Percentiles rank a stretch among this genome's conserved stretches.
These are phyloP conservation scores for Pammene aurita DNA, from an alignment of 2,888 invertebrate species.

Conservation along the genomic window DNA sequence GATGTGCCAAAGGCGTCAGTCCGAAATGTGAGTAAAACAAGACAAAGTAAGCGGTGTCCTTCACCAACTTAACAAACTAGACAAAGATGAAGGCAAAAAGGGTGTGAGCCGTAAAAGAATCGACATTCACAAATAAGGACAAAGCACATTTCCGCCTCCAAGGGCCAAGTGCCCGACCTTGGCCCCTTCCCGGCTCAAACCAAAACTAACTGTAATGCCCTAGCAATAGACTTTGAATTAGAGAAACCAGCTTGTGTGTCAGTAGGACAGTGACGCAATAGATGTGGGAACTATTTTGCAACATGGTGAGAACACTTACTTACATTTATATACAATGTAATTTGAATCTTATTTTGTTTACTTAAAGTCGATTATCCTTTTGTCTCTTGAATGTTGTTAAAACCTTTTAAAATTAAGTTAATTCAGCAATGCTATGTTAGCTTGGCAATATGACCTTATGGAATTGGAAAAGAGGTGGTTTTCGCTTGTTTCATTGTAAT, in stretches of 20 bases:
- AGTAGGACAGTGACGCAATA: conserved; percentile 34
- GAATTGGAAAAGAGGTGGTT: not conserved
- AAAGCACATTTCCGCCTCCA: conserved; percentile 20
- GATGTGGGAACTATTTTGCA: conserved; percentile 29
- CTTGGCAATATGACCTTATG: not conserved
- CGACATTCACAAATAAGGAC: conserved; percentile 24
- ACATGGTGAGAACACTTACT: conserved; percentile 9
- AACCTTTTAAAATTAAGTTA: not conserved
- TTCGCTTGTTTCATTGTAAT: conserved; percentile 19
- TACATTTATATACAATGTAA: not conserved
- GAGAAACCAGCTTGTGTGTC: conserved; percentile 18
- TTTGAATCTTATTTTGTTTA: not conserved
- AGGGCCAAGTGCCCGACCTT: conserved; percentile 39
- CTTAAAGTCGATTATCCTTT: not conserved
- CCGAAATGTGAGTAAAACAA: too few species aligned
- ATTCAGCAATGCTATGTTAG: not conserved
- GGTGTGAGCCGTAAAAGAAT: conserved; percentile 20
- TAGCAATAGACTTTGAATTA: conserved; percentile 9
- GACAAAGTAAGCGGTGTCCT: conserved; percentile 6
- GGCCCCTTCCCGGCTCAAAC: conserved; percentile 5
- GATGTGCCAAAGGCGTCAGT: too few species aligned
- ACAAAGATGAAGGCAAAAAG: conserved; percentile 11
- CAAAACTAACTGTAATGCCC: conserved; percentile 7
- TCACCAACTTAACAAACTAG: conserved; percentile 5
- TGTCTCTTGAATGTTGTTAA: not conserved